A percentile compares a stretch with the other conserved stretches of the same genome.
phyloP scores from a whole-genome alignment of 2,113 vertebrate species.

The Nanger granti region DNA sequence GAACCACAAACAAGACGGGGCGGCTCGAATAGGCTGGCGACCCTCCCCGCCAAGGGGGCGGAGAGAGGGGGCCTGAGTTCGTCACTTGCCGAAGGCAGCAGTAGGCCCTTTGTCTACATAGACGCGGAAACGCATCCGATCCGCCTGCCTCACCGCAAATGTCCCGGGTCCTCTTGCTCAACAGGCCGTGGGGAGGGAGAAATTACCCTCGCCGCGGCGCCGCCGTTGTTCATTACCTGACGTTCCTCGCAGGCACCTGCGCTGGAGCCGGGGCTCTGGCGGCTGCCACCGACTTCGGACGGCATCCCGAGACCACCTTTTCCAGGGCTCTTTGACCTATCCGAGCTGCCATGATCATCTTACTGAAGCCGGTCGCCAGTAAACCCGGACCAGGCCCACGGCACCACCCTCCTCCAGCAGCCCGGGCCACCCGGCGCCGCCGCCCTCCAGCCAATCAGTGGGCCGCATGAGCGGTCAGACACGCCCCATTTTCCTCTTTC shows the following conservation, averaged over 20 bases:
- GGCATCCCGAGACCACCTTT: conserved; percentile 21
- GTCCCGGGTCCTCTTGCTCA: too few relatives aligned
- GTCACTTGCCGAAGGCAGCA: neutral
- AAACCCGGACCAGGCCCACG: too few relatives aligned
- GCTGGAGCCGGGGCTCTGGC: neutral
- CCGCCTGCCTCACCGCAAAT: neutral
- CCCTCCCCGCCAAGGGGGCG: too few relatives aligned
- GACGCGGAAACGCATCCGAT: neutral
- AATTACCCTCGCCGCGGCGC: neutral
- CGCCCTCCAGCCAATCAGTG: conserved; percentile 40
- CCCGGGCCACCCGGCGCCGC: neutral
- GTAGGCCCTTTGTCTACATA: neutral
- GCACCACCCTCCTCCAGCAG: neutral
- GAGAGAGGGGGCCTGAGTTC: neutral
- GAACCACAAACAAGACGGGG: fast-evolving
- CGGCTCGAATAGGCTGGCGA: too few relatives aligned
- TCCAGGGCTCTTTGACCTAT: neutral
- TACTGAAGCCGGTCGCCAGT: neutral
- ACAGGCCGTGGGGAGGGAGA: neutral
- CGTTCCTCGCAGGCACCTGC: neutral
- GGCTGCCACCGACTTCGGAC: neutral
- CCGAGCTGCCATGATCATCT: conserved; percentile 52
- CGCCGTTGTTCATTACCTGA: conserved; percentile 40
- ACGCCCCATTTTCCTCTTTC: neutral
- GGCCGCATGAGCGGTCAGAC: neutral